phyloP scores from a whole-genome alignment of 2,888 invertebrate species.

The Bembecia ichneumoniformis region DNA sequence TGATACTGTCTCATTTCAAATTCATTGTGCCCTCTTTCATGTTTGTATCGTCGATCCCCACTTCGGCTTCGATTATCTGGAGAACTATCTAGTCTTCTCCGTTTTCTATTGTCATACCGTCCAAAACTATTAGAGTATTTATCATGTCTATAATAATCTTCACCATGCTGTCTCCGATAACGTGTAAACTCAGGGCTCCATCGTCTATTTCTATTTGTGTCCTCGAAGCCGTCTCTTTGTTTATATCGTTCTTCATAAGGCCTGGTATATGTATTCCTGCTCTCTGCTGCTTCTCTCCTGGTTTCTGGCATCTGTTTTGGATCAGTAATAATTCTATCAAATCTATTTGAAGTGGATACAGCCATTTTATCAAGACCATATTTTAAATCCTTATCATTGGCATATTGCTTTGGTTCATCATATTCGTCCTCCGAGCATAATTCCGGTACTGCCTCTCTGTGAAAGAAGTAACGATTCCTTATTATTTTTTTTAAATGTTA shows the following conservation, averaged over 20 bases:
- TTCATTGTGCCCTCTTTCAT: conserved; percentile 20
- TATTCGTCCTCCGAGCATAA: no score
- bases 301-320: no score
- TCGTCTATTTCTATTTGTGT: conserved; percentile 20
- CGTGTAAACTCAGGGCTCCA: conserved; percentile 28
- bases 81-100: conserved; percentile 31
- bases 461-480: neutral
- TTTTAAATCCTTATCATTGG: no score
- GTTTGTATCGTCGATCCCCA: conserved; percentile 18
- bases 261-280: conserved; percentile 16
- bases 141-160: conserved; percentile 18
- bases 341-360: no score
- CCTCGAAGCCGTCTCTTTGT: conserved; percentile 27
- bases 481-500: neutral
- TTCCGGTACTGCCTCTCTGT: neutral
- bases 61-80: conserved; percentile 21
- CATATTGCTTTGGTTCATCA: no score
- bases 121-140: conserved; percentile 14
- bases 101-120: conserved; percentile 17
- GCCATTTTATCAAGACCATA: no score
- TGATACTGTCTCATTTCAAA: conserved; percentile 16
- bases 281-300: no score
- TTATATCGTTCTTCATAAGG: conserved; percentile 20
- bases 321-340: no score
- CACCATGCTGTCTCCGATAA: conserved; percentile 13